Base-by-base conservation (phyloP, 2,888 invertebrate genomes). In the Hedya salicella region DNA sequence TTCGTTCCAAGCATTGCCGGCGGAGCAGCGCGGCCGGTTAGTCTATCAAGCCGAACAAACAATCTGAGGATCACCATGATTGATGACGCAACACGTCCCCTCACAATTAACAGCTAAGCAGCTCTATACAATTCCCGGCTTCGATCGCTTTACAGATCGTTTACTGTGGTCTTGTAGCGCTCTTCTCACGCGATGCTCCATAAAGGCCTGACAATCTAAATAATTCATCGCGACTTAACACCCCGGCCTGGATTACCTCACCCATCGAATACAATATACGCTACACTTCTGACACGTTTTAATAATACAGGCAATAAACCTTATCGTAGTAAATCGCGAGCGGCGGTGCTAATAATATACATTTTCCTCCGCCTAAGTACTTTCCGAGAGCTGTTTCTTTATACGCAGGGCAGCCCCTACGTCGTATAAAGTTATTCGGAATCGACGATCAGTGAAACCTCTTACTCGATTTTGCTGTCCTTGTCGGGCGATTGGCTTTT, bases 281-380 rank as follows among this genome's bases (percentile, higher is more conserved):
- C 16, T 25, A 32, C 44, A 44, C 32, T 52, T 62, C 53, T 39
- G 62, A 42, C 52, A 46, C 6, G 39, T 54, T 62, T 54, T 16
- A 54, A 62, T 53, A 62, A 62, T 62, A 62, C 21, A 53, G 19
- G 49, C 62, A 17, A 32, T 52, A 36, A 54, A 25, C 53, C 53
- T 52, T 62, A 46, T 36, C 44, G 53, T 46, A 39, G 62, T 54
- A 48, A 62, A 53, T 52, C 53, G 39, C 53, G 39, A 52, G 44
- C 44, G 11, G 59, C 46, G 25, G 36, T 19, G 32, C 62, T 62
- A 54, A 62, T 62, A 53, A 62, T 54, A 62, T 53, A 62, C 53
- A 53, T 54, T 54, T 54, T 46, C 46, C 46, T 39, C 46, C 53
- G 39, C 54, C 46, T 46, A 39, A 62, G 53, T 53, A 54, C 62